These are phyloP conservation scores for Nomada lathburiana DNA, from an alignment of 2,888 invertebrate genomes.

Conservation along the genomic window DNA sequence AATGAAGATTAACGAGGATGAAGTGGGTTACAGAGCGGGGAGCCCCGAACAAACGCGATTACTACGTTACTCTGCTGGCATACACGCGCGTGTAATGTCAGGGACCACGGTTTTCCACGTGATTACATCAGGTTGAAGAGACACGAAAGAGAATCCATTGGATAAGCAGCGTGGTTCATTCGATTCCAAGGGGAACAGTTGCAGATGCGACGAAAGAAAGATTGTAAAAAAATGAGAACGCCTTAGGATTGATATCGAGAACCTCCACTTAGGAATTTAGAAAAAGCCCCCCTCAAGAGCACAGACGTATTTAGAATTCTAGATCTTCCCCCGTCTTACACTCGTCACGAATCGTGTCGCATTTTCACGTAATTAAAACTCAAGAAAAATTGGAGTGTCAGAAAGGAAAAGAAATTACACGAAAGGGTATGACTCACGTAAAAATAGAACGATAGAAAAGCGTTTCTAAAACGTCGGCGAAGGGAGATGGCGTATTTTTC, in stretches of 20 bases:
- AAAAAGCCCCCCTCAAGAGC: constrained; percentile 43
- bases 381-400: not conserved
- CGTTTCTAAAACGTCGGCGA: constrained; percentile 40
- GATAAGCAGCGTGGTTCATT: constrained; percentile 25
- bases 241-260: constrained; percentile 58
- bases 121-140: constrained; percentile 62
- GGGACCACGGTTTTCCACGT: constrained; percentile 46
- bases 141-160: constrained; percentile 48
- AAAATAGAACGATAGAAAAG: constrained; percentile 32
- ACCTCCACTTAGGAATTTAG: not conserved
- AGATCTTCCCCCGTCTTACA: not conserved
- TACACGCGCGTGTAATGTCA: constrained; percentile 38
- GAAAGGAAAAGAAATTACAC: not conserved
- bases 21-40: not conserved
- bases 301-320: constrained; percentile 29
- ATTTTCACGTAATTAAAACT: no score
- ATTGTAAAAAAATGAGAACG: constrained; percentile 49
- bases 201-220: constrained; percentile 57
- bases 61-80: not conserved
- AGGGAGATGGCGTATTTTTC: constrained; percentile 63
- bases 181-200: constrained; percentile 45
- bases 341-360: no score
- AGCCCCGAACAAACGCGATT: constrained; percentile 22
- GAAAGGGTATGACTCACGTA: not conserved
- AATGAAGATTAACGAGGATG: constrained; percentile 18